Evolutionary conservation across 2,888 invertebrate genomes (phyloP).

Genomic region (Melanotus villosus): DNA sequence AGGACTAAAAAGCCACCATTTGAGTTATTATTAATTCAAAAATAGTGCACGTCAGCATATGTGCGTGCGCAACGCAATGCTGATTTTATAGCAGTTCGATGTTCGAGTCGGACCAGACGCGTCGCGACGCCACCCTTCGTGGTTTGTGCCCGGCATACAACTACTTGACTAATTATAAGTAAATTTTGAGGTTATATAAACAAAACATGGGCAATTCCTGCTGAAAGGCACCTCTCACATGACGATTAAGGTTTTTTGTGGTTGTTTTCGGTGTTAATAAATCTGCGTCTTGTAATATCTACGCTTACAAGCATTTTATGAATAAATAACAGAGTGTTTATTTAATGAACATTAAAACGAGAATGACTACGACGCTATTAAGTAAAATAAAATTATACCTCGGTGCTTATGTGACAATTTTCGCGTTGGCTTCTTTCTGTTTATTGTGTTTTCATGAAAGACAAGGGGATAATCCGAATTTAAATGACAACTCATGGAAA

Average conservation of each 20-base stretch:
- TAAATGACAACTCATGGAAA: constrained; percentile 43
- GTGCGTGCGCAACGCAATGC: constrained; percentile 33
- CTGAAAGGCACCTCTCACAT: not conserved
- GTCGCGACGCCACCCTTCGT: constrained; percentile 44
- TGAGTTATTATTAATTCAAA: constrained; percentile 32
- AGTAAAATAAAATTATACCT: constrained; percentile 31
- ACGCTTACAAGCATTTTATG: no score
- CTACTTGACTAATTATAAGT: constrained; percentile 25
- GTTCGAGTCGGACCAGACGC: constrained; percentile 33
- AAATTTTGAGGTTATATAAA: constrained; percentile 38
- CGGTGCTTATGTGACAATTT: constrained; percentile 31
- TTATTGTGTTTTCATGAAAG: constrained; percentile 28
- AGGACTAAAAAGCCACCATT: no score
- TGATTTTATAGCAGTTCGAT: constrained; percentile 42
- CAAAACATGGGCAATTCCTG: constrained; percentile 8
- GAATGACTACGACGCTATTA: constrained; percentile 24
- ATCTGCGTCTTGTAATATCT: no score
- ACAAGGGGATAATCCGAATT: constrained; percentile 31
- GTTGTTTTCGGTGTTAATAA: not conserved
- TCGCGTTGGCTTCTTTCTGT: constrained; percentile 26
- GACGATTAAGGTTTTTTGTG: not conserved
- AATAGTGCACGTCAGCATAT: not conserved
- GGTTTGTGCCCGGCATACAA: constrained; percentile 25
- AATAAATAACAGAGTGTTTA: no score
- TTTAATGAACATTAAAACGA: no score